These are phyloP conservation scores for Spisula solida DNA, from an alignment of 2,888 invertebrate species.

Conservation along the genomic window DNA sequence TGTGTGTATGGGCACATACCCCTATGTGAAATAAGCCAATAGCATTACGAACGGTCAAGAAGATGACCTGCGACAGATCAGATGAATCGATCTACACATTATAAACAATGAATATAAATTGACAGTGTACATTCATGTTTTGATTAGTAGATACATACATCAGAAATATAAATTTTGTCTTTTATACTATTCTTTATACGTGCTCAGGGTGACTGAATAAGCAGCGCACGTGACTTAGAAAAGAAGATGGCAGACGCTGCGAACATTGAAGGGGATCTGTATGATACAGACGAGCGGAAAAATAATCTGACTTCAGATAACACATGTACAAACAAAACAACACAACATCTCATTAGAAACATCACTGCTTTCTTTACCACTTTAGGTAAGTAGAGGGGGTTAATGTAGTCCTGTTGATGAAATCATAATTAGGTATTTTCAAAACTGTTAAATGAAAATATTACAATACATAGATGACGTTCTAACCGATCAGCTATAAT, in stretches of 20 bases:
- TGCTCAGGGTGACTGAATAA: background rate
- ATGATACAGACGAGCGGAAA: background rate
- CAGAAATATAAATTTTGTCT: too few relatives aligned
- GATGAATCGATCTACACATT: too few relatives aligned
- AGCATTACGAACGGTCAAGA: too few relatives aligned
- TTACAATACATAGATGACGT: too few relatives aligned
- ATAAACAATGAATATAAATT: too few relatives aligned
- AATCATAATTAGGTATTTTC: background rate
- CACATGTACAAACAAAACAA: slow-evolving; percentile 13
- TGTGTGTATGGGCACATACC: too few relatives aligned
- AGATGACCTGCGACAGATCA: too few relatives aligned
- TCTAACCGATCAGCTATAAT: too few relatives aligned
- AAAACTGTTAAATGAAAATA: too few relatives aligned
- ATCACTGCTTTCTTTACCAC: slow-evolving; percentile 18
- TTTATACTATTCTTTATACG: background rate
- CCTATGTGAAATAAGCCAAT: too few relatives aligned
- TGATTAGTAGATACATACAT: too few relatives aligned
- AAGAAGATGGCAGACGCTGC: background rate
- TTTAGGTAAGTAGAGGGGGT: background rate
- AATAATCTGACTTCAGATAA: background rate
- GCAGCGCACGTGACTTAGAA: background rate
- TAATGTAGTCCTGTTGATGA: background rate
- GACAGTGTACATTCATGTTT: too few relatives aligned
- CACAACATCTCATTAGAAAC: background rate
- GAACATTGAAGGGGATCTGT: background rate